Base-by-base conservation (phyloP, 2,797 vertebrate genomes). In the Premnoplex brunnescens region DNA sequence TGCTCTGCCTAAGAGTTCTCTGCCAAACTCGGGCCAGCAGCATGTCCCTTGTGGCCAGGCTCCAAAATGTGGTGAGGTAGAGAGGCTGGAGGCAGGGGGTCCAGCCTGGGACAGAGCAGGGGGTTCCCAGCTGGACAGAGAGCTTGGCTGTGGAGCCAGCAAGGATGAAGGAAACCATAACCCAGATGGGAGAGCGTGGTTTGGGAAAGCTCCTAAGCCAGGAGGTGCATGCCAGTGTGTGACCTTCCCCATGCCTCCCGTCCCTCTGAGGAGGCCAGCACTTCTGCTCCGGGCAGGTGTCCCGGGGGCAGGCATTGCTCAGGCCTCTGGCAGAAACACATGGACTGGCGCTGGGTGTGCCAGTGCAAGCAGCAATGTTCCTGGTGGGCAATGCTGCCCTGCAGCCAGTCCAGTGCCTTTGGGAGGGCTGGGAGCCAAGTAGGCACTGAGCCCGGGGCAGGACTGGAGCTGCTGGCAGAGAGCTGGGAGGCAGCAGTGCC, bases 161-260 rank as follows among this genome's bases (percentile, higher is more conserved):
- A 6, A 48, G 52, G 44, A 37, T 55, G 73, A 75, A 39, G 17
- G 27, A 63, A 84, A 32, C 44, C 24, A 3, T 55, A 67, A 36
- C 27, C 27, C 5, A 3, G 19, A 6, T 2, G 2, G 7, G 8
- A 30, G 3, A 69, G 18, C 2, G 0, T 34, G 64, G 28, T 62
- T 44, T 78, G 75, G 67, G 74, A 48, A 68, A 37, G 63, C 32
- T 56, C 14, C 20, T 55, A 51, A 64, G 37, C 62, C 43, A 14
- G 63, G 37, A 56, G n/a, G 43, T 22, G 15, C 14, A 0, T 62
- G 39, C 49, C 32, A 4, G 30, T 34, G 39, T 6, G 3, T 22
- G 43, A 55, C 56, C 9, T 55, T 79, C 36, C 59, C 43, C 9
- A 2, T 3, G 26, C 6, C 27, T 63, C 9, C 48, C 8, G n/a